These are phyloP conservation scores for Bergia puertoricense DNA, from an alignment of 92 coral and sea anemone species.

Conservation along the genomic window DNA sequence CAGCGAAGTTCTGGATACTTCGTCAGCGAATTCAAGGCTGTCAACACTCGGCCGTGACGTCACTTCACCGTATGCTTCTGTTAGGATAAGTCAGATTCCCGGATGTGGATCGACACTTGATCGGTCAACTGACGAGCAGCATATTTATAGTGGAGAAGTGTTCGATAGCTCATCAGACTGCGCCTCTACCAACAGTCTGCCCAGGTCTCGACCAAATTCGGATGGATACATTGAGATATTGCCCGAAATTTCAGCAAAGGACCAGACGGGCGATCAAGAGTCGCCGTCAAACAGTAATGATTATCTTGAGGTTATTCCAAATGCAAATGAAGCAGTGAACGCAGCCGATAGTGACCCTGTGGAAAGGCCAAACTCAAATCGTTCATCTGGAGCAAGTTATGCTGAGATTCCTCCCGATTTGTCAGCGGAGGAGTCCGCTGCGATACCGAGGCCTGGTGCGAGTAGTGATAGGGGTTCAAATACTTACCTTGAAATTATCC, in stretches of 20 bases:
- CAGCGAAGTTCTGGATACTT: constrained; percentile 7
- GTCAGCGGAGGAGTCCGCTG: neutral
- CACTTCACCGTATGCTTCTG: constrained; percentile 81
- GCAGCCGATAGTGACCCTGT: constrained; percentile 46
- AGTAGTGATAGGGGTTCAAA: constrained; percentile 27
- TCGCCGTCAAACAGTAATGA: neutral
- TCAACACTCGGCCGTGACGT: constrained; percentile 49
- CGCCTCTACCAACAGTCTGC: neutral
- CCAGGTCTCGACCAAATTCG: constrained; percentile 24
- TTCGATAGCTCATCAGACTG: constrained; percentile 50
- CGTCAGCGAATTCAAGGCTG: neutral
- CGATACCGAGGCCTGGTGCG: neutral
- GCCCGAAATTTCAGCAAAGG: neutral
- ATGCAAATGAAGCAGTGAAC: neutral
- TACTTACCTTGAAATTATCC: constrained; percentile 49
- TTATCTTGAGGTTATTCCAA: neutral
- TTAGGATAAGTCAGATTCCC: constrained; percentile 88
- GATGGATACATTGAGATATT: constrained; percentile 34
- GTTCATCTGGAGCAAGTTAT: constrained; percentile 74
- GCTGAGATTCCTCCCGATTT: constrained; percentile 63
- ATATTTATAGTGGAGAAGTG: constrained; percentile 56
- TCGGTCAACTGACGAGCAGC: constrained; percentile 45
- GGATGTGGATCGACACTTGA: constrained; percentile 61
- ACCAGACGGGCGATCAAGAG: neutral
- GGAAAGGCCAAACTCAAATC: constrained; percentile 55